Evolutionary conservation across 53 echinoderm and acorn worm genomes (phyloP), one percentile per base, ranked within the genome.

Genomic region (Crossaster papposus): DNA sequence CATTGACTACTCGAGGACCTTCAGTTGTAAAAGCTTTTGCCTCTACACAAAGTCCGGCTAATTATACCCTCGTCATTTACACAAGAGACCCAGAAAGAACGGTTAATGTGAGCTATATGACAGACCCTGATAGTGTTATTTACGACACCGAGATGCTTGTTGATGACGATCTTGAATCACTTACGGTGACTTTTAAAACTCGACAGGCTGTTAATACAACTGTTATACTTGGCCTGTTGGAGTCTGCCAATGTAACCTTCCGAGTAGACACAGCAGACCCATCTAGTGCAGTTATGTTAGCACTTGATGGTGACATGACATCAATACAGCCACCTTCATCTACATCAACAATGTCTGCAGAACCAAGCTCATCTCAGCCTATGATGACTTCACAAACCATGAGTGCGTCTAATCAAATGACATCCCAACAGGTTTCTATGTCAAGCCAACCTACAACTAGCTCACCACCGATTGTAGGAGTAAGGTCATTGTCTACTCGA

Each of bases 191-290:
- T 15, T 81, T 81, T 28, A 81, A 64, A 35, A 81, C 81, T 34
- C 7, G 15, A 33, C 64, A 20, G 3, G 33, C 63, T 35, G 81
- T 36, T 36, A 33, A 64, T 36, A 81, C 81, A 64, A 64, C 81
- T 36, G 14, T 81, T 33, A 33, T 31, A 2, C 18, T 81, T 18
- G 18, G 13, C 9, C 35, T 81, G 35, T 29, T 81, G 64, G 81
- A 81, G 23, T 34, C 81, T 29, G 81, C 81, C 33, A 64, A 81
- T 20, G 36, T 81, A 8, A 26, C 64, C 18, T 64, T 81, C 64
- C 64, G 64, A 64, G 65, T 81, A 18, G 64, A 62, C 26, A 81
- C 81, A 81, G 64, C 33, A 64, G 81, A 81, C 64, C 64, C 51
- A 53, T 63, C 34, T 4, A 34, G 34, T 64, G 35, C 22, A 15